phyloP scores from a whole-genome alignment of 2,888 invertebrate species.

The Sepioteuthis lessoniana region DNA sequence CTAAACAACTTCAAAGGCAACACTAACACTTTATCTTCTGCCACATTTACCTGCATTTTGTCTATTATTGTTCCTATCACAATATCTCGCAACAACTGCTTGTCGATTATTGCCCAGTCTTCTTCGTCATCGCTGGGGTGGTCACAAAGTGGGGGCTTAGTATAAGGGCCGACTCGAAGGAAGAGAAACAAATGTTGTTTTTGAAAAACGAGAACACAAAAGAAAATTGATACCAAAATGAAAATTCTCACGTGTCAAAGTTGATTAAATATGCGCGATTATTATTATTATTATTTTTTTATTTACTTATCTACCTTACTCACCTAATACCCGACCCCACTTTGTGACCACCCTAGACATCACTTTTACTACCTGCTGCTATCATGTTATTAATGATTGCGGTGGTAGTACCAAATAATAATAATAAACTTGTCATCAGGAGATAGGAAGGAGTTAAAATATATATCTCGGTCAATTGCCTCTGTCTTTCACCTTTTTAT shows the following conservation, averaged over 20 bases:
- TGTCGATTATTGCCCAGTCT: background rate
- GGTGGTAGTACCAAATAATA: background rate
- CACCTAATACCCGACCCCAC: background rate
- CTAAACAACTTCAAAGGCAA: background rate
- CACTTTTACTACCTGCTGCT: slow-evolving; percentile 14
- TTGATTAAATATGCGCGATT: background rate
- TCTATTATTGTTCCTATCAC: background rate
- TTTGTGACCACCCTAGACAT: background rate
- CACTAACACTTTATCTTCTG: slow-evolving; percentile 3
- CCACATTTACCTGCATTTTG: background rate
- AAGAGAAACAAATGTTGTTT: background rate
- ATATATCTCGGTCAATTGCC: background rate
- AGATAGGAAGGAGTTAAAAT: background rate
- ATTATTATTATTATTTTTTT: background rate
- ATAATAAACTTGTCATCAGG: background rate
- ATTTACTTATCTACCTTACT: background rate
- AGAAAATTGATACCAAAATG: background rate
- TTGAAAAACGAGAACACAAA: background rate
- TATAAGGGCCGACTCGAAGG: background rate
- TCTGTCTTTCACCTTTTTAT: too few relatives aligned
- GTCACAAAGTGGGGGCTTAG: slow-evolving; percentile 41
- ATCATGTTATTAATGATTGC: background rate
- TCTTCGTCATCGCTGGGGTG: slow-evolving; percentile 2
- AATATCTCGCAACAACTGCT: background rate
- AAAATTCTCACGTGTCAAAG: background rate